Percentiles rank a stretch among this genome's conserved stretches.
Conservation (phyloP, 2,797 vertebrate species). For the Columba guinea region DNA sequence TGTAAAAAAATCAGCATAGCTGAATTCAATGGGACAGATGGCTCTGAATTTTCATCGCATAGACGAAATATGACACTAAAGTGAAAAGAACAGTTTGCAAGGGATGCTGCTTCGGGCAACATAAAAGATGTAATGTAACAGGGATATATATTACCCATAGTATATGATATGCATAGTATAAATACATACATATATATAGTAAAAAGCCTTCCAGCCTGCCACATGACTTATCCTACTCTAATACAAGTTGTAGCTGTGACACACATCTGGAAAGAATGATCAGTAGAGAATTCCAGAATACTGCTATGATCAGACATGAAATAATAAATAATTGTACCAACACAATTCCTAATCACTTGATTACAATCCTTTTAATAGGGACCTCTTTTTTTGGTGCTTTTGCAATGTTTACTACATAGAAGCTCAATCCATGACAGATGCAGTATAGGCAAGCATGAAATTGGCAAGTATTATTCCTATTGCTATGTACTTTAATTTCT, state of each 20-base stretch:
- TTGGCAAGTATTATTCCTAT: not conserved
- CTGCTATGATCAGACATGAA: not conserved
- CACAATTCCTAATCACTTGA: not conserved
- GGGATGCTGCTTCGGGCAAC: not conserved
- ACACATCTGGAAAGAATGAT: not conserved
- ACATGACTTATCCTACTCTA: not conserved
- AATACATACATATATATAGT: not conserved
- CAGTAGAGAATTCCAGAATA: not conserved
- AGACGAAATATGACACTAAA: not conserved
- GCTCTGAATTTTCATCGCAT: not conserved
- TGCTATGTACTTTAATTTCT: not conserved
- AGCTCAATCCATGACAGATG: not conserved
- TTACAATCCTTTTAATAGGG: not conserved
- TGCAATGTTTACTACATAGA: not conserved
- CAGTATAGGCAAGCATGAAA: not conserved
- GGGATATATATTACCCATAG: not conserved
- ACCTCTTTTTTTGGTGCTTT: not conserved
- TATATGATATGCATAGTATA: not conserved
- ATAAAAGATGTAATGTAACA: not conserved
- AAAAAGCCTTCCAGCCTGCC: not conserved
- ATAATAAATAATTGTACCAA: not conserved
- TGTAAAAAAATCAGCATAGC: not conserved
- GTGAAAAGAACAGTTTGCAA: not conserved
- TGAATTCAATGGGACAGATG: not conserved
- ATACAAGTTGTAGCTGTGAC: not conserved